Base-by-base conservation (phyloP, 1,140 invertebrate species). In the Nylanderia fulva region DNA sequence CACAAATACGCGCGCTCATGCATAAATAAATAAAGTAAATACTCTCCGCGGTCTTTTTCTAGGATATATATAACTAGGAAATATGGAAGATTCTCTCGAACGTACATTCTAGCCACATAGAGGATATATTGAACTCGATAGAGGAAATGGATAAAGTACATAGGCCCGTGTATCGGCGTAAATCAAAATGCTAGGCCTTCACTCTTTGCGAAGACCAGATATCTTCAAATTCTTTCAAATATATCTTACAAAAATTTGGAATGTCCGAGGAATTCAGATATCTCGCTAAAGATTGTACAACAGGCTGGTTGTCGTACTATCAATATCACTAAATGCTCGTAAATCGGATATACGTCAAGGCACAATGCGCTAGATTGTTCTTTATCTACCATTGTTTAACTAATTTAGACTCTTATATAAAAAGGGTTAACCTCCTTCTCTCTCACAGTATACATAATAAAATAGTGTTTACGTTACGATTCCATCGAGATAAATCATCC, bases 291-390 rank as follows among this genome's bases (percentile, higher is more conserved):
- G 64, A 66, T 60, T 60, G 11, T 42, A 85, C 64, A 66, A 76
- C 33, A 63, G 56, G 15, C 42, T n/a, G n/a, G 36, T 61, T 79
- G 74, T 76, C 68, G 56, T 71, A 87, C 75, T 86, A 77, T 69
- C 75, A 54, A 77, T 86, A 64, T 86, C 72, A 87, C 85, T 88
- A 88, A 85, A 88, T 90, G 68, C 85, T 84, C 54, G 68, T 86
- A 52, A 80, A 69, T 85, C 72, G 64, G 69, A 80, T 83, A 66
- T 84, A 86, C 79, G 88, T 90, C 89, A 90, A 90, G 89, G 89
- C 89, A 90, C 89, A 82, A 90, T 79, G 80, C 84, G 71, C 88
- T 90, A 88, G 63, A 87, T 85, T 76, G 82, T 89, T 76, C 69
- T 75, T 74, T 83, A 85, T 74, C 85, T 82, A 89, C 63, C 80